Base-by-base conservation (phyloP, 2,888 invertebrate genomes). In the Syritta pipiens region DNA sequence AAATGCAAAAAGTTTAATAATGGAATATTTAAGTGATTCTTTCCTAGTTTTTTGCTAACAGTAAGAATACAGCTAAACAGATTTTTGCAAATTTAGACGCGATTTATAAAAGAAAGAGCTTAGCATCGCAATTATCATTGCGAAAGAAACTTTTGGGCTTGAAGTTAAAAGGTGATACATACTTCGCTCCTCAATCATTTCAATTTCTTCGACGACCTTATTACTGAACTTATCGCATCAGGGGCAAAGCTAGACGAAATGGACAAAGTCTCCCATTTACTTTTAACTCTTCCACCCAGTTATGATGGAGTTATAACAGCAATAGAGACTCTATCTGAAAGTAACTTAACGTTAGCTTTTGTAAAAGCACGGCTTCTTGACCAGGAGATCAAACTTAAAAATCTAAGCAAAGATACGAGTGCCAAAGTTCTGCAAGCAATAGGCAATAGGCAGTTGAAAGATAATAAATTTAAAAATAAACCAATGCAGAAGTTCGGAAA, bases 271-370 rank as follows among this genome's bases (percentile, higher is more conserved):
- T 81, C 85, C 0, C 85, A 87, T 44, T 82, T 87, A 9, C 74
- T 87, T 3, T 32, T 86, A 1, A 86, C 86, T n/a, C 62, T 88
- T 19, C 86, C 87, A 4, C 3, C 83, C 10, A 53, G 69, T 9
- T 86, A 87, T 81, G 84, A 87, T 67, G 85, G 85, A 2, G 83
- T 88, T 0, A 83, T 86, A 10, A 86, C 86, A 4, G 86, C 87
- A 0, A 81, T 88, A 0, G 85, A 87, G 75, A 86, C 86, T 0
- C 75, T 87, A 17, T 71, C 84, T 0, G 84, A 86, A 53, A 84
- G 83, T 12, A 81, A 17, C 69, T 72, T 87, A 57, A 87, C 84
- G 0, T 68, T 87, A 12, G 83, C 82, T 7, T 86, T 86, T 81
- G 86, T 86, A 1, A 87, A 87, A 81, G 85, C 81, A 3, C 62